Evolutionary conservation across 2,888 invertebrate genomes (phyloP).

Genomic region (Bhutanitis thaidina): DNA sequence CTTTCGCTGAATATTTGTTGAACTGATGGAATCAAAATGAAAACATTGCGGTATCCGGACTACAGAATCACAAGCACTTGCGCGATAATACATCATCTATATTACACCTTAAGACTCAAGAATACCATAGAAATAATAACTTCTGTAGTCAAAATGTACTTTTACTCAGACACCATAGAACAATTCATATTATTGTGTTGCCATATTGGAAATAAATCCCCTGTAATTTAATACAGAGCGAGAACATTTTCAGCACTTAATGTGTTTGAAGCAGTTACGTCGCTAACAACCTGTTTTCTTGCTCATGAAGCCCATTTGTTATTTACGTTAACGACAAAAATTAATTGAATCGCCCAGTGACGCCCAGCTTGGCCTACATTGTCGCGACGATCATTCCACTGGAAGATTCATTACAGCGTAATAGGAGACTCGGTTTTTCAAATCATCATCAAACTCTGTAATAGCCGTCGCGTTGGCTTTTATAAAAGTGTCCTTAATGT

Average conservation of each 20-base stretch:
- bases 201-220: too few species aligned
- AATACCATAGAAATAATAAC: too few species aligned
- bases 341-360: conserved; percentile 16
- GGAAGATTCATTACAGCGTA: conserved; percentile 2
- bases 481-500: background rate
- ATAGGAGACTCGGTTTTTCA: background rate
- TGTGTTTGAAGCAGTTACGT: conserved; percentile 11
- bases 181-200: too few species aligned
- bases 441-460: background rate
- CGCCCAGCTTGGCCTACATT: conserved; percentile 13
- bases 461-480: background rate
- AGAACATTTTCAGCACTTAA: conserved; percentile 7
- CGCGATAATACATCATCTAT: too few species aligned
- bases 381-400: conserved; percentile 3
- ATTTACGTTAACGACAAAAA: conserved; percentile 20
- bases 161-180: too few species aligned
- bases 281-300: conserved; percentile 14
- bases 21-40: too few species aligned
- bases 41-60: too few species aligned
- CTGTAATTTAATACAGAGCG: background rate
- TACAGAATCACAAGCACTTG: too few species aligned
- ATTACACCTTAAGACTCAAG: too few species aligned
- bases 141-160: too few species aligned
- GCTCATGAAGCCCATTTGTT: conserved; percentile 14
- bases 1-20: too few species aligned